These are phyloP conservation scores for Carassius gibelio DNA, from an alignment of 2,113 vertebrate genomes.

Conservation along the genomic window DNA sequence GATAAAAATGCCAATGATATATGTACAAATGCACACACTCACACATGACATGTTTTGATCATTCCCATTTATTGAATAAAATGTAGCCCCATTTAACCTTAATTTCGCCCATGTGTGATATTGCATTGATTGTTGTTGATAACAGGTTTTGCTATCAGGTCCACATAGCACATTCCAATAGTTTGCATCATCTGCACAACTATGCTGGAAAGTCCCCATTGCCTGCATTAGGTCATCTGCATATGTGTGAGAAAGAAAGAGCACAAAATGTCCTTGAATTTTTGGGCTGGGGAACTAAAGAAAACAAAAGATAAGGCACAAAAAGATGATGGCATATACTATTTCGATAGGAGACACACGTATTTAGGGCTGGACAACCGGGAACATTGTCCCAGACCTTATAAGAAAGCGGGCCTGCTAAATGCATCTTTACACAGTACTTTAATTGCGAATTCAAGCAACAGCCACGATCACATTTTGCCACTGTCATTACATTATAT, in stretches of 20 bases:
- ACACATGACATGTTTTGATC: not conserved
- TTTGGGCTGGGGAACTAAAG: not conserved
- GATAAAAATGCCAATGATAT: too few species aligned
- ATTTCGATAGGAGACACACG: not conserved
- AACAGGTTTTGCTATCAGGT: not conserved
- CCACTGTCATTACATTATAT: constrained; percentile 1
- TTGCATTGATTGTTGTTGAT: constrained; percentile 1
- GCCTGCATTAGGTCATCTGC: not conserved
- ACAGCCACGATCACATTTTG: not conserved
- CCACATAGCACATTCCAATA: not conserved
- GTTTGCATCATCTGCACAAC: not conserved
- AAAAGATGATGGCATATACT: not conserved
- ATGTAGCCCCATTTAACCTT: not conserved
- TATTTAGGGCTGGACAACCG: not conserved
- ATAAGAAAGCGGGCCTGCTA: not conserved
- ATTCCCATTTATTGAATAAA: not conserved
- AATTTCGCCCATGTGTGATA: not conserved
- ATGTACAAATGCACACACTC: too few species aligned
- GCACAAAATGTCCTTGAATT: not conserved
- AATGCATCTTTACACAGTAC: not conserved
- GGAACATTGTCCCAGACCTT: not conserved
- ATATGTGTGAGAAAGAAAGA: not conserved
- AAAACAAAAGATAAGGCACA: not conserved
- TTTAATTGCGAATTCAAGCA: not conserved
- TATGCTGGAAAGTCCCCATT: constrained; percentile 7